Base-by-base conservation (phyloP, 2,113 vertebrate species). In the Anolis sagrei region DNA sequence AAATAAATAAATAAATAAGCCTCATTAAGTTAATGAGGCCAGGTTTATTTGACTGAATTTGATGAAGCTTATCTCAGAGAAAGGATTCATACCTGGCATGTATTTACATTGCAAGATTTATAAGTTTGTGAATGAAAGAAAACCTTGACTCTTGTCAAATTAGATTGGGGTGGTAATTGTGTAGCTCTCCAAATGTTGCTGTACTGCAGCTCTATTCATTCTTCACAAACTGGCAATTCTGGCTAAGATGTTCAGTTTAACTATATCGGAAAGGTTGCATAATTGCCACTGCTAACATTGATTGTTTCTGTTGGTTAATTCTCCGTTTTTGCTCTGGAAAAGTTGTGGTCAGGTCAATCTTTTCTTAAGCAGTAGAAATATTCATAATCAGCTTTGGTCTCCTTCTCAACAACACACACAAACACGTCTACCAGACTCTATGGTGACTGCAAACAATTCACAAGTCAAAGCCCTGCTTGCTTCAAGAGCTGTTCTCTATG, bases 311-410 rank as follows among this genome's bases (percentile, higher is more conserved):
- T 49, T 58, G 54, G 44, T 68, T 68, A 76, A 75, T 83, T 83
- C 70, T 61, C 21, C 62, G 13, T 69, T 36, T 39, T 73, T 77
- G 66, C 39, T 16, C 64, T 82, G 74, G 29, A 34, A 29, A n/a
- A 61, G 49, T 64, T 72, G 62, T 62, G 32, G 68, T 34, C 51
- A 54, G 64, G 32, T 44, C 64, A 87, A 76, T 82, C 14, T 44
- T 77, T 77, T 82, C 81, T 86, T 81, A 70, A 82, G 25, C 36
- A 87, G n/a, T 32, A 88, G 69, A 75, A 88, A 84, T 5, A 80
- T 2, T 80, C 1, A 75, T 48, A 83, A 84, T 54, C 51, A 89
- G 10, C 9, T 85, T 88, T 69, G 19, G 7, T 58, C 62, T 88
- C 19, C 54, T 58, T 58, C 54, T 58, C 76, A 83, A 79, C 32